These are phyloP conservation scores for Scaptomyza graminum DNA, from an alignment of 1,140 invertebrate genomes.

Conservation along the genomic window DNA sequence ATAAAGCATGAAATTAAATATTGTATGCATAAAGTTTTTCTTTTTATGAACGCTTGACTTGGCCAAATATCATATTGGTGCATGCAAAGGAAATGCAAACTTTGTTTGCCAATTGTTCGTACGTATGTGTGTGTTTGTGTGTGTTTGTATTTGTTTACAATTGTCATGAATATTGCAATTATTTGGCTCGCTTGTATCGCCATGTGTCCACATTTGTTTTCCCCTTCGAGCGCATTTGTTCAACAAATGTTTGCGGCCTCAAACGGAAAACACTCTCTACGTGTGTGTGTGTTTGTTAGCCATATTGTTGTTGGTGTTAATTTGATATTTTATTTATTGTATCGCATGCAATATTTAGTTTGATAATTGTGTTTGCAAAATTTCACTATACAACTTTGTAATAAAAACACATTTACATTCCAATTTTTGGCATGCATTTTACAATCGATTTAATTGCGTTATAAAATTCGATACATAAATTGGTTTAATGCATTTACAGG, in stretches of 20 bases:
- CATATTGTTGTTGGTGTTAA: slow-evolving; percentile 64
- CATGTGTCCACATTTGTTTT: slow-evolving; percentile 55
- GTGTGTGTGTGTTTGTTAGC: slow-evolving; percentile 26
- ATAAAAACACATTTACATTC: slow-evolving; percentile 26
- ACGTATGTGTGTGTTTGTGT: background rate
- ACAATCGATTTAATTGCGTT: slow-evolving; percentile 50
- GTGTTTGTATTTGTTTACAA: slow-evolving; percentile 64
- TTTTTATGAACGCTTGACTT: slow-evolving; percentile 46
- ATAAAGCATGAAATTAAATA: slow-evolving; percentile 59
- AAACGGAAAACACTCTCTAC: slow-evolving; percentile 6
- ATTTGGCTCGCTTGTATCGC: slow-evolving; percentile 70
- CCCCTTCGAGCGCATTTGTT: slow-evolving; percentile 42
- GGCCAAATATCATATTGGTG: slow-evolving; percentile 60
- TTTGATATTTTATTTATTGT: slow-evolving; percentile 82
- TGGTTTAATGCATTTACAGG: slow-evolving; percentile 2
- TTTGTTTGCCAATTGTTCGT: slow-evolving; percentile 54
- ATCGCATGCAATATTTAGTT: slow-evolving; percentile 70
- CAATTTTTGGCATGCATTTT: slow-evolving; percentile 28
- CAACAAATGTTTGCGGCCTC: slow-evolving; percentile 44
- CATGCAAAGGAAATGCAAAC: slow-evolving; percentile 73
- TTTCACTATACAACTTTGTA: slow-evolving; percentile 23
- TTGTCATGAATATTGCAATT: slow-evolving; percentile 82
- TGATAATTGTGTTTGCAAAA: slow-evolving; percentile 70
- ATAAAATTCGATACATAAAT: slow-evolving; percentile 5
- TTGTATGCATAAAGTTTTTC: slow-evolving; percentile 42